These are phyloP conservation scores for Drosophila algonquin DNA, from an alignment of 2,888 invertebrate genomes.

Conservation along the genomic window DNA sequence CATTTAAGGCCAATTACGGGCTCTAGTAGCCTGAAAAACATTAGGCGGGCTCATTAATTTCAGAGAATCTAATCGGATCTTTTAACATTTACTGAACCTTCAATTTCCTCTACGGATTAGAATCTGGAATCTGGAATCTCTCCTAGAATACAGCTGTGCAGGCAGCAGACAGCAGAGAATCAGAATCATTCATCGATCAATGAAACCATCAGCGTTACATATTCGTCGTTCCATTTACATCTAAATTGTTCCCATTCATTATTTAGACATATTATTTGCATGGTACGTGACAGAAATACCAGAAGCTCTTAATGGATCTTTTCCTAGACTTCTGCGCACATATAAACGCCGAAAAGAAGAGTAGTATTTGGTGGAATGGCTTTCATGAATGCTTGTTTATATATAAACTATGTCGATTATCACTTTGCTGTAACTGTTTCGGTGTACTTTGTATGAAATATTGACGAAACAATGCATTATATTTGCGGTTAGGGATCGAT, in stretches of 20 bases:
- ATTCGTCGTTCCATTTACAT: neutral
- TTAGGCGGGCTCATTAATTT: neutral
- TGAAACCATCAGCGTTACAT: neutral
- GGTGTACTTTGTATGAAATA: neutral
- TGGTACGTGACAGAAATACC: neutral
- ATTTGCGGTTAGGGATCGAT: neutral
- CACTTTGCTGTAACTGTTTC: neutral
- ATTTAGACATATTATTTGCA: neutral
- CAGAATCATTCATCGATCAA: neutral
- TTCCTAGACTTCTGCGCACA: neutral
- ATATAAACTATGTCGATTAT: neutral
- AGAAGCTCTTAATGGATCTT: neutral
- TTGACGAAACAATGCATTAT: neutral
- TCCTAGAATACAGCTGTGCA: neutral
- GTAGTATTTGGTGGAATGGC: no score
- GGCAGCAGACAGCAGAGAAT: neutral
- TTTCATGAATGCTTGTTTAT: no score
- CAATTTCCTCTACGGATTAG: neutral
- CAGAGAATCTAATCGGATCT: neutral
- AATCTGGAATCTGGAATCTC: neutral
- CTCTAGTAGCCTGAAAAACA: neutral
- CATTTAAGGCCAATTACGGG: neutral
- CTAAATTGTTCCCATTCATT: neutral
- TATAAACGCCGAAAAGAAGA: neutral
- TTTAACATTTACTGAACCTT: neutral